These are phyloP conservation scores for Rhopalosiphum padi DNA, from an alignment of 1,140 invertebrate genomes.

Conservation along the genomic window DNA sequence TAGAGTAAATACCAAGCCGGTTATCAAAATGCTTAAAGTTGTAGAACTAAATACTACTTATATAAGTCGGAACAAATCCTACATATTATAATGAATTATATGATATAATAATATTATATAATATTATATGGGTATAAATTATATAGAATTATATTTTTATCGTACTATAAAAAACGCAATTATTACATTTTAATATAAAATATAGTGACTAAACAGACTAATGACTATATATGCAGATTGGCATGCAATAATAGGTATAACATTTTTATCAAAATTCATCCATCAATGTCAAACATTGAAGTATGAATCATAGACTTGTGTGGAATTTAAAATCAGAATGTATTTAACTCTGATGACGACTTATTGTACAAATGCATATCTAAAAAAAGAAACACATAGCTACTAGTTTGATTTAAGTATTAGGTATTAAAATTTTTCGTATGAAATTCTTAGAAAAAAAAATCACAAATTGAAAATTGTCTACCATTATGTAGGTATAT, in stretches of 20 bases:
- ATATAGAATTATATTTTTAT: not conserved
- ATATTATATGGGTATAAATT: no score
- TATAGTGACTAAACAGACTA: not conserved
- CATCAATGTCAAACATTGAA: not conserved
- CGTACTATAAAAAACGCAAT: not conserved
- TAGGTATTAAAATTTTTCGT: not conserved
- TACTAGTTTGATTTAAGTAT: not conserved
- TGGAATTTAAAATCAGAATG: not conserved
- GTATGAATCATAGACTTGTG: not conserved
- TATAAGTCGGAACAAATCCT: no score
- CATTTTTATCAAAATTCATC: not conserved
- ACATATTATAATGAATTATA: no score
- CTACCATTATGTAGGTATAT: not conserved
- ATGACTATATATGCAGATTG: no score
- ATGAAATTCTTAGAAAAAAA: not conserved
- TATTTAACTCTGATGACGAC: not conserved
- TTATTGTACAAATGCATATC: not conserved
- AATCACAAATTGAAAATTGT: not conserved
- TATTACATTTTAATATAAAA: not conserved
- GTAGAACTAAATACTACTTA: no score
- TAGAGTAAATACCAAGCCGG: not conserved
- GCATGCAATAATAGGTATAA: not conserved
- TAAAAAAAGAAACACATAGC: not conserved
- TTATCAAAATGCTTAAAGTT: not conserved
- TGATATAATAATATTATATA: no score